Percentiles rank a stretch among this genome's conserved stretches.
phyloP scores from a whole-genome alignment of 1,140 invertebrate genomes.

The Hetaerina americana region DNA sequence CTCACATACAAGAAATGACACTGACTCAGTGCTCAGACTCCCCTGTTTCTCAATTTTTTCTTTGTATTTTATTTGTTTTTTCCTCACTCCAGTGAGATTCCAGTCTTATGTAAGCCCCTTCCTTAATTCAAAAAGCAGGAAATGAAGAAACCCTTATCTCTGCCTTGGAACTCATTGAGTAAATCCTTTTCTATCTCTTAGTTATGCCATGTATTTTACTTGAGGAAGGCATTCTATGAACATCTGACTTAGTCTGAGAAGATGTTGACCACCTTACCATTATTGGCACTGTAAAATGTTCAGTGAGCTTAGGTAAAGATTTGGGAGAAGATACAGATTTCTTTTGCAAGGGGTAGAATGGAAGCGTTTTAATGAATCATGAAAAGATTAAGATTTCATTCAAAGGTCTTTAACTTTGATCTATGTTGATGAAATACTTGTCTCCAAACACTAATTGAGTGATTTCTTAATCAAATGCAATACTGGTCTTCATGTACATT shows the following conservation, averaged over 20 bases:
- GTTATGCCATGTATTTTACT: too few species aligned
- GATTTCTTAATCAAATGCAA: not conserved
- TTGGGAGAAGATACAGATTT: not conserved
- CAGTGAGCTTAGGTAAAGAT: not conserved
- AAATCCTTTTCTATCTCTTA: too few species aligned
- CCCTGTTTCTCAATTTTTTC: not conserved
- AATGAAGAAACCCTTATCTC: not conserved
- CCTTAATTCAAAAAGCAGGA: not conserved
- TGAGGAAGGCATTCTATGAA: not conserved
- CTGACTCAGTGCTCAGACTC: not conserved
- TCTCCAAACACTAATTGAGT: not conserved
- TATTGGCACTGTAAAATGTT: not conserved
- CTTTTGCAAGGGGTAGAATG: not conserved
- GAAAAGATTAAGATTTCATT: not conserved
- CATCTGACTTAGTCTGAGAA: too few species aligned
- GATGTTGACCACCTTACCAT: too few species aligned
- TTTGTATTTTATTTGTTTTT: not conserved
- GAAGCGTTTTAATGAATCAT: not conserved
- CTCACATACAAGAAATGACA: not conserved
- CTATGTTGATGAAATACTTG: not conserved
- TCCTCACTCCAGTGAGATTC: not conserved
- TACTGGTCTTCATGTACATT: not conserved
- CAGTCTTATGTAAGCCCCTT: not conserved
- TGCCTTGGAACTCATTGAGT: not conserved
- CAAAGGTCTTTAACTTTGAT: not conserved